These are phyloP conservation scores for Takifugu flavidus DNA, from an alignment of 2,113 vertebrate genomes.

Conservation along the genomic window DNA sequence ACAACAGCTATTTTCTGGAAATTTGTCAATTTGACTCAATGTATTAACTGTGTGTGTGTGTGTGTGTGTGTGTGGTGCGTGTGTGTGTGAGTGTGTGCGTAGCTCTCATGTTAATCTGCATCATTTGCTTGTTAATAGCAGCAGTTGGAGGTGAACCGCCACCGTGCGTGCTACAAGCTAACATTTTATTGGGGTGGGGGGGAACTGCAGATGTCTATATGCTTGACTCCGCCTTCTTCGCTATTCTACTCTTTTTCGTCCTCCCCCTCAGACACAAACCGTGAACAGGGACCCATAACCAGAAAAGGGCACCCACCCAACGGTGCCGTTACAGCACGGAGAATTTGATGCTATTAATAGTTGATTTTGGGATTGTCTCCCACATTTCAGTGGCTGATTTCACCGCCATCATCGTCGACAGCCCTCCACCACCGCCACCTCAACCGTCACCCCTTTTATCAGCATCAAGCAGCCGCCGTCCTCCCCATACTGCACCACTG, in stretches of 20 bases:
- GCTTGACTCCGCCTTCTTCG: neutral
- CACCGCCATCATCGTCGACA: neutral
- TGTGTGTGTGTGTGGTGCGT: constrained; percentile 2
- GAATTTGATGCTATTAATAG: no score
- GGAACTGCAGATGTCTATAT: constrained; percentile 26
- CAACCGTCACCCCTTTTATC: constrained; percentile 5
- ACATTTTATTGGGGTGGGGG: constrained; percentile 14
- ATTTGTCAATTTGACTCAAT: neutral
- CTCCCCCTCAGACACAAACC: neutral
- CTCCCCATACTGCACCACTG: constrained; percentile 46
- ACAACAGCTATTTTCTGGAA: neutral
- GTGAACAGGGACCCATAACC: constrained; percentile 11
- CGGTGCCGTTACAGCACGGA: no score
- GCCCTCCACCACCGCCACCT: neutral
- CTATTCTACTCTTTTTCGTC: neutral
- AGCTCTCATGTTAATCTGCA: neutral
- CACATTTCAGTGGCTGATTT: neutral
- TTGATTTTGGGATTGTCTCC: neutral
- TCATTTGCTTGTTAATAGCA: neutral
- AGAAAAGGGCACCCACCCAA: constrained; percentile 9
- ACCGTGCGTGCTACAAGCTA: neutral
- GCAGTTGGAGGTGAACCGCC: neutral
- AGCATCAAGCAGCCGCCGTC: neutral
- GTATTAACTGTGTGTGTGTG: neutral
- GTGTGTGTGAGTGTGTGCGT: neutral